Evolutionary conservation across 2,113 vertebrate species (phyloP).

Genomic region (Cnemophilus loriae): DNA sequence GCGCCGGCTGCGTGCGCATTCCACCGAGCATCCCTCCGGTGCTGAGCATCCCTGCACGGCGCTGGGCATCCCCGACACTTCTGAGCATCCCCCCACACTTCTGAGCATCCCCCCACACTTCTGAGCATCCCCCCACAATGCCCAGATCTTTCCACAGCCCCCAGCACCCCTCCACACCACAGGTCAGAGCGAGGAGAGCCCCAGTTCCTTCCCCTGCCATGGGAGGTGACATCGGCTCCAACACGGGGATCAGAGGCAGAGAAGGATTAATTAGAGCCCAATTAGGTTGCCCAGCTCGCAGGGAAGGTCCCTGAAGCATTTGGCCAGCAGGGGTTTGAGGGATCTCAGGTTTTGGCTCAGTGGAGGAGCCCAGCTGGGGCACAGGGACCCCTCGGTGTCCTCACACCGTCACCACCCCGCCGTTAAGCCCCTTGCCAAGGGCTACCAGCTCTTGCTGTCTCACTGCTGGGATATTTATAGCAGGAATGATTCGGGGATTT

Average conservation of each 20-base stretch:
- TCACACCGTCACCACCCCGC: background rate
- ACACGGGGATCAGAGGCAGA: background rate
- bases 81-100: background rate
- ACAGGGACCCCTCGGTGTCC: background rate
- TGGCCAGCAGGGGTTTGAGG: background rate
- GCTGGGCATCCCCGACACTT: background rate
- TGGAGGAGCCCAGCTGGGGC: background rate
- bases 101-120: background rate
- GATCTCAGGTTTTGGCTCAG: background rate
- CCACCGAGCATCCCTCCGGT: background rate
- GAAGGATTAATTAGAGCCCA: conserved; percentile 13
- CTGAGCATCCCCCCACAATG: background rate
- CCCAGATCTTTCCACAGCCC: background rate
- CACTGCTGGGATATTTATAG: background rate
- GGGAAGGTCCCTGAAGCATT: background rate
- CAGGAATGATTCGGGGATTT: background rate
- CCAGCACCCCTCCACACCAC: background rate
- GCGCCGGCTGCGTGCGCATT: fast-evolving
- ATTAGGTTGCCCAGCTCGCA: background rate
- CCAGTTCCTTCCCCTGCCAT: fast-evolving
- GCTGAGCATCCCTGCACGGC: background rate
- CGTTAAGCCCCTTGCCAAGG: background rate
- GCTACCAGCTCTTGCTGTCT: background rate
- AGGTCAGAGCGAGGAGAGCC: background rate
- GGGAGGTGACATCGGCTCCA: background rate